Conservation (phyloP, 2,888 invertebrate genomes). For the Hecatera dysodea region DNA sequence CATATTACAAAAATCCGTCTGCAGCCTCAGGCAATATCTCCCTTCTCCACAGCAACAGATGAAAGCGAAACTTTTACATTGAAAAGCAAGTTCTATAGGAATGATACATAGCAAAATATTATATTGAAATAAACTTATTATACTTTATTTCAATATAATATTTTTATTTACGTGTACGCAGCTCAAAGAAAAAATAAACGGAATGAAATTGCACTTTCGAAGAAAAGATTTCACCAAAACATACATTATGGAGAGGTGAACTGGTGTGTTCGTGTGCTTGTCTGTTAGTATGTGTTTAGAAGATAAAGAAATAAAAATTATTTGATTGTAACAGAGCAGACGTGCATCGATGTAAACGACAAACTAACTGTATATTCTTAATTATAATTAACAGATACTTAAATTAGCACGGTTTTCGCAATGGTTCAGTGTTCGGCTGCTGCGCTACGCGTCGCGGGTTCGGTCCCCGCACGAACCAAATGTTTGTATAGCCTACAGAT, state of each 20-base stretch:
- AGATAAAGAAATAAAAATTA: too few species aligned
- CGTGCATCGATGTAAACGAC: too few species aligned
- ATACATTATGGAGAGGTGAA: not conserved
- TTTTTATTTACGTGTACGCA: slow-evolving; percentile 9
- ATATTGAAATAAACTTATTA: not conserved
- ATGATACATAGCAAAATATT: not conserved
- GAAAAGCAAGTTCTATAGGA: slow-evolving; percentile 8
- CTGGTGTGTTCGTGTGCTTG: not conserved
- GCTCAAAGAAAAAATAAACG: slow-evolving; percentile 15
- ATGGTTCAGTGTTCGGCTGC: too few species aligned
- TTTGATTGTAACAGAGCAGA: too few species aligned
- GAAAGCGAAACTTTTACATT: slow-evolving; percentile 18
- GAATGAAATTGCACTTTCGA: slow-evolving; percentile 24
- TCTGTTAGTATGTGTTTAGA: too few species aligned
- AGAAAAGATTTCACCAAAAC: slow-evolving; percentile 36
- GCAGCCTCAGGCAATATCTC: slow-evolving; percentile 47
- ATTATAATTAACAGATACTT: too few species aligned
- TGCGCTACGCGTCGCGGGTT: too few species aligned
- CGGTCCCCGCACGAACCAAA: too few species aligned
- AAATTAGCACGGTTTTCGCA: too few species aligned
- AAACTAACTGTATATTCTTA: too few species aligned
- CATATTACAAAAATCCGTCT: slow-evolving; percentile 42
- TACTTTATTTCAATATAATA: too few species aligned
- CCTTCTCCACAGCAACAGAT: not conserved
- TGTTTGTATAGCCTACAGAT: too few species aligned